Base-by-base conservation (phyloP, 2,113 vertebrate species). In the Colius striatus region DNA sequence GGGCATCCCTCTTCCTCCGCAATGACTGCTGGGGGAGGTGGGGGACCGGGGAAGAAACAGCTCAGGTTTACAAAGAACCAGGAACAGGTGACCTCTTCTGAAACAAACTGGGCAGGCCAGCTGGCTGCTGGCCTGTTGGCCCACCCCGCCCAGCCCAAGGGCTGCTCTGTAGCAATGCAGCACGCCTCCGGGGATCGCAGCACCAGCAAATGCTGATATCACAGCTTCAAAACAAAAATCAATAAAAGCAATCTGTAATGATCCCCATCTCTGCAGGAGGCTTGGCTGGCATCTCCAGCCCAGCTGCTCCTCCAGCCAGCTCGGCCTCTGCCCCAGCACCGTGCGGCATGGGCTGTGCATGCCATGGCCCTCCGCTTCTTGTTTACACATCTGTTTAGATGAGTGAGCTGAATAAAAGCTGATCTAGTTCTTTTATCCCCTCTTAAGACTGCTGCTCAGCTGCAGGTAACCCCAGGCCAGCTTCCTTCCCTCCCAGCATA, bases 1-100 rank as follows among this genome's bases (percentile, higher is more conserved):
- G 66, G 99, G 99, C 90, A 99, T 99, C 90, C 99, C 99, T 2
- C 98, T 99, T 48, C 99, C 99, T 34, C 98, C 99, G 8, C 99
- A 99, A 76, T 99, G 98, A 99, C 93, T 91, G 90, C 96, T 87
- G 80, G 79, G 53, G 60, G 61, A 79, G 97, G 89, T 85, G 72
- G 84, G 88, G 45, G 55, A 93, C 89, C 60, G 26, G 79, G 58
- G 89, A 97, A 96, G 96, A 97, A 97, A 97, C 95, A 97, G 97
- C 97, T 98, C 97, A 98, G 98, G 97, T 98, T 98, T 98, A 97
- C 97, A 91, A 82, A 97, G 72, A 92, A 97, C 97, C 79, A 80
- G 95, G 95, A 97, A 97, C 96, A 97, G 96, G 96, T 96, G 96
- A 97, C 98, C 96, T 98, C 95, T 97, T 83, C 89, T 9, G 53